Evolutionary conservation across 2,113 vertebrate species (phyloP).

Genomic region (Hydropotes inermis): DNA sequence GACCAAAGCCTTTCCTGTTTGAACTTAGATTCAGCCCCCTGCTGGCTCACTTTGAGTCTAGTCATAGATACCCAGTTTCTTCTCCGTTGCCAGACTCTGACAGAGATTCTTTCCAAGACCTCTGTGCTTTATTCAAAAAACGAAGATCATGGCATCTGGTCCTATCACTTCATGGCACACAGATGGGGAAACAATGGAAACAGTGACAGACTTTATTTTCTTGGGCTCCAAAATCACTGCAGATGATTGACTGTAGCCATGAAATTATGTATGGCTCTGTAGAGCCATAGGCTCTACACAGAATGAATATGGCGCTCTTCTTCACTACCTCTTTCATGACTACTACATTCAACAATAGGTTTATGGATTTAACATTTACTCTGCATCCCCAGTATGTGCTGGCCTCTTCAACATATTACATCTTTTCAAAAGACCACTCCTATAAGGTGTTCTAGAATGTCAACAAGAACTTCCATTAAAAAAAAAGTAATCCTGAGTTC

Average conservation of each 20-base stretch:
- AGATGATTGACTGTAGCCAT: not conserved
- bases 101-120: not conserved
- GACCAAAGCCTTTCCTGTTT: not conserved
- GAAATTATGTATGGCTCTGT: not conserved
- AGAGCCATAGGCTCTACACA: not conserved
- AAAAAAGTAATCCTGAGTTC: not conserved
- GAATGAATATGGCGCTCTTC: not conserved
- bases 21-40: not conserved
- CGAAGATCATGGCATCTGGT: not conserved
- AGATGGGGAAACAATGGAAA: not conserved
- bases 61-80: not conserved
- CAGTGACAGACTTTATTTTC: not conserved
- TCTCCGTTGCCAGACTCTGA: not conserved
- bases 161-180: not conserved
- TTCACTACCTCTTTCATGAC: not conserved
- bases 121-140: not conserved
- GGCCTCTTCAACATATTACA: not conserved
- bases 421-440: not conserved
- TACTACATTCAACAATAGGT: not conserved
- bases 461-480: not conserved
- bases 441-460: not conserved
- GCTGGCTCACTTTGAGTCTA: not conserved
- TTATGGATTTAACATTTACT: not conserved
- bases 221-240: not conserved
- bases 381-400: not conserved